phyloP scores from a whole-genome alignment of 1,140 invertebrate genomes.

The Cyclina sinensis region DNA sequence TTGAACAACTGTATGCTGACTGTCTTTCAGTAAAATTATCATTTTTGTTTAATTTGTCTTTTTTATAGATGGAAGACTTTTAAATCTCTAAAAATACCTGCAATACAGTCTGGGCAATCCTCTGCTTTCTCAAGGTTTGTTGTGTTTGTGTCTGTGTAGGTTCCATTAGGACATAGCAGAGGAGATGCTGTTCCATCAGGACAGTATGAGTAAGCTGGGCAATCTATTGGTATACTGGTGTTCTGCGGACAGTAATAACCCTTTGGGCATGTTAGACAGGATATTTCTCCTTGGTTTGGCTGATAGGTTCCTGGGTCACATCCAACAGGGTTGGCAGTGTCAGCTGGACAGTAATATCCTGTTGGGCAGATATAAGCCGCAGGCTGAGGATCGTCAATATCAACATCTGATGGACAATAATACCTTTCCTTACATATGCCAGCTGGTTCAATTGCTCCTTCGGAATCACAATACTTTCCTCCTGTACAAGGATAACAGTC shows the following conservation, averaged over 20 bases:
- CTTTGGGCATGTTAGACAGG: slow-evolving; percentile 79
- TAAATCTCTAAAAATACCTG: no score
- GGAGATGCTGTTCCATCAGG: slow-evolving; percentile 77
- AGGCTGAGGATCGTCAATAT: slow-evolving; percentile 75
- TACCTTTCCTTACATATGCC: slow-evolving; percentile 79
- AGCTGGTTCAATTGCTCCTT: slow-evolving; percentile 70
- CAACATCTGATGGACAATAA: slow-evolving; percentile 81
- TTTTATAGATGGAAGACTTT: no score
- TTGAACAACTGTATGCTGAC: no score
- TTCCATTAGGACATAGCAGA: slow-evolving; percentile 81
- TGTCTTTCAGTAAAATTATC: no score
- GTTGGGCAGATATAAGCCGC: slow-evolving; percentile 77
- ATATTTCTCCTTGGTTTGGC: slow-evolving; percentile 67
- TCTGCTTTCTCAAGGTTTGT: slow-evolving; percentile 71
- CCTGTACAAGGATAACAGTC: slow-evolving; percentile 81
- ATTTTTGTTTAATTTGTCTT: no score
- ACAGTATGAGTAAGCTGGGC: slow-evolving; percentile 81
- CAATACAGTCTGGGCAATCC: slow-evolving; percentile 78
- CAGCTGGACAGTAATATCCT: slow-evolving; percentile 78
- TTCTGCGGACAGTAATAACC: slow-evolving; percentile 80
- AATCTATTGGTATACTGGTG: slow-evolving; percentile 78
- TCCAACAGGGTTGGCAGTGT: slow-evolving; percentile 74
- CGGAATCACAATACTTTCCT: slow-evolving; percentile 80
- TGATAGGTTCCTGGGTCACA: slow-evolving; percentile 83
- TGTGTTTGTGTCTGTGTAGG: slow-evolving; percentile 76